Evolutionary conservation across 2,888 invertebrate genomes (phyloP).

Genomic region (Caenorhabditis macrosperma): DNA sequence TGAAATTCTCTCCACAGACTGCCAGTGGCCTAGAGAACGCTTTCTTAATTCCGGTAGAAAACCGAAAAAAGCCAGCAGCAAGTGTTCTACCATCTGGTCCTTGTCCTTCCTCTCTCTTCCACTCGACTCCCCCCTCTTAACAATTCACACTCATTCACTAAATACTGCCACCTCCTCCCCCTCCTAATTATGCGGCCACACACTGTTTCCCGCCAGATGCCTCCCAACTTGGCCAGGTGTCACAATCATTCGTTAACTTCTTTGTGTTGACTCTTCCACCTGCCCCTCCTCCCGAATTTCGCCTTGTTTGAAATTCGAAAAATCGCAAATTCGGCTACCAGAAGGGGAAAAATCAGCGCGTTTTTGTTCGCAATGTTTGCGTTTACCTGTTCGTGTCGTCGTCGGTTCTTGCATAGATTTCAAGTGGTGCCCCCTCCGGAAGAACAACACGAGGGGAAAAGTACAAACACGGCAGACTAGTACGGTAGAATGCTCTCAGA

Average conservation of each 20-base stretch:
- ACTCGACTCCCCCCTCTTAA: slow-evolving; percentile 43
- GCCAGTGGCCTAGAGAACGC: no score
- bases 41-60: no score
- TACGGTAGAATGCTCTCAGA: neutral
- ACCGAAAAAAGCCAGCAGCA: no score
- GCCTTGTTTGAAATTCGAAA: neutral
- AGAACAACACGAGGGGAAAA: slow-evolving; percentile 1
- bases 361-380: neutral
- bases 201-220: slow-evolving; percentile 37
- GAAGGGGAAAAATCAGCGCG: neutral
- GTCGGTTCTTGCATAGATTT: slow-evolving; percentile 3
- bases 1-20: no score
- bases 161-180: slow-evolving; percentile 15
- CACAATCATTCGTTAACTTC: slow-evolving; percentile 22
- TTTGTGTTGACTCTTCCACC: slow-evolving; percentile 41
- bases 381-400: neutral
- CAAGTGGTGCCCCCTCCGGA: neutral
- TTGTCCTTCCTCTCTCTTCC: slow-evolving; percentile 21
- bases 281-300: neutral
- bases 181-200: slow-evolving; percentile 48
- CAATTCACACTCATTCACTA: slow-evolving; percentile 25
- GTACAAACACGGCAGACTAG: neutral
- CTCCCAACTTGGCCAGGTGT: slow-evolving; percentile 42
- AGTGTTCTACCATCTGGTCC: slow-evolving; percentile 38
- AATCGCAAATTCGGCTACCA: neutral